Percentiles rank a stretch among this genome's conserved stretches.
These are phyloP conservation scores for Malacosoma neustria DNA, from an alignment of 2,888 invertebrate species.

Conservation along the genomic window DNA sequence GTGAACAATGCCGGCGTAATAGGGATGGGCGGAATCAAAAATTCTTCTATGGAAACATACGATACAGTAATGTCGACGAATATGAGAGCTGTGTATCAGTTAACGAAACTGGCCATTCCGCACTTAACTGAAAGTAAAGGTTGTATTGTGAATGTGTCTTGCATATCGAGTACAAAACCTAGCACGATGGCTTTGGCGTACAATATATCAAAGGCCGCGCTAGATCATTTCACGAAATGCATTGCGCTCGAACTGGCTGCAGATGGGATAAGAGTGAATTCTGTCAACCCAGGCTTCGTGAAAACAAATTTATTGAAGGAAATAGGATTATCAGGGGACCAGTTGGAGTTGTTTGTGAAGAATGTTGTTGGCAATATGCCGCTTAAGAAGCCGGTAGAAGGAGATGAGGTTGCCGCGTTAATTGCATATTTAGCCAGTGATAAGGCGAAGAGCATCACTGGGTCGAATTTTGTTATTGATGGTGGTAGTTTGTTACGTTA, in stretches of 20 bases:
- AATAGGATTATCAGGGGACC: conserved; percentile 72
- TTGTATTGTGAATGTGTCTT: conserved; percentile 93
- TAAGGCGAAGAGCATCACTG: conserved; percentile 91
- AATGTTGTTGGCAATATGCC: conserved; percentile 84
- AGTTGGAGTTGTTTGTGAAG: conserved; percentile 84
- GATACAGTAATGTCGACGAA: conserved; percentile 92
- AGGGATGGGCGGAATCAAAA: conserved; percentile 86
- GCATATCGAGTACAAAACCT: conserved; percentile 82
- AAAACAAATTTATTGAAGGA: conserved; percentile 88
- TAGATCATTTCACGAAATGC: conserved; percentile 96
- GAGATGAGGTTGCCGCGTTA: conserved; percentile 88
- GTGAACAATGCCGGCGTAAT: conserved; percentile 92
- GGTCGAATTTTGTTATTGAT: conserved; percentile 68
- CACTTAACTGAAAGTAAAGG: conserved; percentile 87
- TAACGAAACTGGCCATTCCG: conserved; percentile 90
- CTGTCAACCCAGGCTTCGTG: conserved; percentile 96
- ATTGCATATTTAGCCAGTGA: conserved; percentile 93
- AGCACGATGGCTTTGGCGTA: conserved; percentile 87
- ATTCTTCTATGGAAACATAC: conserved; percentile 84
- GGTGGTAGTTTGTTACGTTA: conserved; percentile 42
- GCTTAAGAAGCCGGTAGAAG: conserved; percentile 85
- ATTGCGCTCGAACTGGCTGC: conserved; percentile 88
- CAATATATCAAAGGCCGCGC: conserved; percentile 91
- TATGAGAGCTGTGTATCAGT: conserved; percentile 83
- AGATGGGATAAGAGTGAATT: conserved; percentile 89